Percentiles rank a stretch among this genome's conserved stretches.
Conservation (phyloP, 2,113 vertebrate species). For the Proteles cristata region DNA sequence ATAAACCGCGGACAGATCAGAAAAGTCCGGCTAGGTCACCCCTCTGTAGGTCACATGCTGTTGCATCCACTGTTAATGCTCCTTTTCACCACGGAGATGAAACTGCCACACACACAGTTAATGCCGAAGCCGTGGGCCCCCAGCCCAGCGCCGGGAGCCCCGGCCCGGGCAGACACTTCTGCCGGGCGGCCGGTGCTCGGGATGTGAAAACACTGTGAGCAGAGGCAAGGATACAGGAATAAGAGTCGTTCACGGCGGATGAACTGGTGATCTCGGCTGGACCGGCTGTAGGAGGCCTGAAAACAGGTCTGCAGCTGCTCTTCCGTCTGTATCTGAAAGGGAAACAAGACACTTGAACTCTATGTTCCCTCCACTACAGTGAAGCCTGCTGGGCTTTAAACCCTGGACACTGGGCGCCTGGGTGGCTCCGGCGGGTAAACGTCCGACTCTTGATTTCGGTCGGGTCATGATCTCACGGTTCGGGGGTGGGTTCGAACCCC, state of each 20-base stretch:
- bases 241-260: slow-evolving; percentile 92
- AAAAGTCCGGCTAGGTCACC: rapidly evolving
- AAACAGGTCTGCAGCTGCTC: slow-evolving; percentile 83
- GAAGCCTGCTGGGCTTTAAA: no score
- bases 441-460: no score
- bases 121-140: rapidly evolving
- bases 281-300: slow-evolving; percentile 81
- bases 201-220: rapidly evolving
- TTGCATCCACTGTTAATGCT: rapidly evolving
- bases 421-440: no score
- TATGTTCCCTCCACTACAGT: background rate
- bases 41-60: background rate
- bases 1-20: no score
- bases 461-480: no score
- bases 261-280: slow-evolving; percentile 88
- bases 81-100: background rate
- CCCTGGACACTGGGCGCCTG: no score
- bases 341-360: background rate
- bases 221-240: slow-evolving; percentile 92
- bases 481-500: no score
- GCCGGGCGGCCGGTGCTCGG: rapidly evolving
- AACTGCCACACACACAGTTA: rapidly evolving
- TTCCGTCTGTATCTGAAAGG: slow-evolving; percentile 88
- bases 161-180: rapidly evolving
- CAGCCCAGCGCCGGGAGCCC: rapidly evolving